Base-by-base conservation (phyloP, 2,888 invertebrate genomes). In the Crepidodera aurea region DNA sequence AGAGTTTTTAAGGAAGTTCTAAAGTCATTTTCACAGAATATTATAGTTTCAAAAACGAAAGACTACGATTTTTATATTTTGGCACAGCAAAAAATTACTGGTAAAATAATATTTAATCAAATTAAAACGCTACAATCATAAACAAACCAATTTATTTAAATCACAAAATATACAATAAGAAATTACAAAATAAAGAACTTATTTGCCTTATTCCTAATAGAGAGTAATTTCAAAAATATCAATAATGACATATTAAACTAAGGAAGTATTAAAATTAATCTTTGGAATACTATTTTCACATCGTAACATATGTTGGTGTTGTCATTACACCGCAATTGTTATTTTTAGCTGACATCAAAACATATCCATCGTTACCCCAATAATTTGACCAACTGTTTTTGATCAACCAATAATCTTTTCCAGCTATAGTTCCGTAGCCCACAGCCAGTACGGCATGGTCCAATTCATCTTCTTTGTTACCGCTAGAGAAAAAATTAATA, bases 371-470 rank as follows among this genome's bases (percentile, higher is more conserved):
- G 77, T 97, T 97, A 29, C 97, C 97, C 97, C 96, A 97, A 77
- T 95, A 89, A 71, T 94, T 97, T 1, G 96, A 96, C 97, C 97
- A 97, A 0, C 96, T 96, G 83, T 97, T 97, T 83, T 96, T 97
- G 6, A 97, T 83, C 54, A 97, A 83, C 97, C 97, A 98, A 81
- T 95, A 98, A 62, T 88, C 87, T 75, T 93, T 85, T 0, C 92
- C 93, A 71, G 91, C 88, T 18, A 96, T 83, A 8, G 84, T 85
- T 0, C 97, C 97, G 79, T 92, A 98, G 0, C 95, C 98, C 0
- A 97, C 96, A 1, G 94, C 94, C 60, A 98, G 79, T 0, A 98
- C 98, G 0, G 96, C 93, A 81, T 98, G 97, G 83, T 97, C 96
- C 6, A 98, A 80, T 56, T 88, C 85, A 44, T 93, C 90, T 1